These are phyloP conservation scores for Cettia cetti DNA, from an alignment of 2,113 vertebrate species.

Conservation along the genomic window DNA sequence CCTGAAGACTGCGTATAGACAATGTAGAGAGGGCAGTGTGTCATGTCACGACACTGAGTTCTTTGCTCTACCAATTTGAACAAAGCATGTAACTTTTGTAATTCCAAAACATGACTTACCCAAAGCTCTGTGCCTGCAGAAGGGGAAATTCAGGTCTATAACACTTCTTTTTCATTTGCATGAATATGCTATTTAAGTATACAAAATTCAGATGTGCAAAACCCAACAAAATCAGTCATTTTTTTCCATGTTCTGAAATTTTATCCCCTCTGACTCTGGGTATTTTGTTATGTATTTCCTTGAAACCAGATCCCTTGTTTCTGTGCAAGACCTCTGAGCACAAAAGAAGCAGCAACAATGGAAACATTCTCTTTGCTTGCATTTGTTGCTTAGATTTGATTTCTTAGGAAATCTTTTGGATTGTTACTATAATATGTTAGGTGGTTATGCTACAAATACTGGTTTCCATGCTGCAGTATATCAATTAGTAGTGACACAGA, in stretches of 20 bases:
- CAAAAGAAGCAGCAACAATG: background rate
- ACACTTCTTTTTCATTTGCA: background rate
- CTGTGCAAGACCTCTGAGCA: background rate
- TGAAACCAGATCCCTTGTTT: background rate
- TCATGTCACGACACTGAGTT: background rate
- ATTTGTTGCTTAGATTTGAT: background rate
- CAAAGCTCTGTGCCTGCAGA: background rate
- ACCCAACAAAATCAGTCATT: background rate
- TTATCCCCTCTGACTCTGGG: background rate
- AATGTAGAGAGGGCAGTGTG: background rate
- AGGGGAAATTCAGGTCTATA: background rate
- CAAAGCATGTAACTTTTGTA: background rate
- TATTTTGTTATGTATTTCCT: background rate
- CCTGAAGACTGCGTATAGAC: background rate
- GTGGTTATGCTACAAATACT: background rate
- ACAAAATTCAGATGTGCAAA: background rate
- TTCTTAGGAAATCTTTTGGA: background rate
- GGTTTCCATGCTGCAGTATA: background rate
- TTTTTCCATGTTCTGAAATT: background rate
- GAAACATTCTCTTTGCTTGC: background rate
- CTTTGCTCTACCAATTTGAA: background rate
- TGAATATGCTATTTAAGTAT: background rate
- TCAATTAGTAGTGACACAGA: background rate
- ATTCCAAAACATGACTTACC: background rate
- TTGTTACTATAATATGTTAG: background rate